Base-by-base conservation (phyloP, 2,888 invertebrate species). In the Sarcophaga variegata region DNA sequence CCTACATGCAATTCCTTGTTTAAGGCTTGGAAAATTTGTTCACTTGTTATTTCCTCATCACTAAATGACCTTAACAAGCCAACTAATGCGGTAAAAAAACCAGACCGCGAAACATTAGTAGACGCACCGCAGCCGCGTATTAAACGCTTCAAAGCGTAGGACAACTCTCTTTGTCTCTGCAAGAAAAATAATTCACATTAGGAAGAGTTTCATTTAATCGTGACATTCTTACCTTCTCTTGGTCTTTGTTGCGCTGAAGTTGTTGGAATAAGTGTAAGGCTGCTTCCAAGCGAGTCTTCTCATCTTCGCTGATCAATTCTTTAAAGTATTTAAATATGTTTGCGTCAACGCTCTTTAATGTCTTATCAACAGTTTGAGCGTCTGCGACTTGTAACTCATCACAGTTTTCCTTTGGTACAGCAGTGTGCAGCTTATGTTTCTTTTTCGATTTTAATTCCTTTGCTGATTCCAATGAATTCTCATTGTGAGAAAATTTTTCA, bases 81-180 rank as follows among this genome's bases (percentile, higher is more conserved):
- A n/a, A 96, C 95, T 17, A 97, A 93, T 12, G 96, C 95, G 0
- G 95, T 94, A 91, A 95, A 97, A 93, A 96, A 96, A 37, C 97
- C 96, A 82, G 95, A 94, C 89, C 96, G 94, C 49, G 96, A 94
- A 27, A 94, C 94, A 27, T 94, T 94, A 62, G 95, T 94, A 25
- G 96, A 95, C 2, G 97, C 95, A 54, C 96, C 96, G 86, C 97
- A 93, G 86, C 97, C 97, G 89, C 96, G 94, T 4, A 97, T 94
- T 72, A 97, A 93, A 89, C 97, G 94, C 88, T 95, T 95, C 59
- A 97, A 91, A 0, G 95, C 95, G 93, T 97, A 97, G 70, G 95
- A 93, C 14, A 96, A 88, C 91, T 97, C 96, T 91, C 95, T 89
- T 94, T 89, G 94, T 94, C 90, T 94, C 94, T 96, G 96, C 2